These are phyloP conservation scores for Scarus forsteni DNA, from an alignment of 2,797 vertebrate genomes.

Conservation along the genomic window DNA sequence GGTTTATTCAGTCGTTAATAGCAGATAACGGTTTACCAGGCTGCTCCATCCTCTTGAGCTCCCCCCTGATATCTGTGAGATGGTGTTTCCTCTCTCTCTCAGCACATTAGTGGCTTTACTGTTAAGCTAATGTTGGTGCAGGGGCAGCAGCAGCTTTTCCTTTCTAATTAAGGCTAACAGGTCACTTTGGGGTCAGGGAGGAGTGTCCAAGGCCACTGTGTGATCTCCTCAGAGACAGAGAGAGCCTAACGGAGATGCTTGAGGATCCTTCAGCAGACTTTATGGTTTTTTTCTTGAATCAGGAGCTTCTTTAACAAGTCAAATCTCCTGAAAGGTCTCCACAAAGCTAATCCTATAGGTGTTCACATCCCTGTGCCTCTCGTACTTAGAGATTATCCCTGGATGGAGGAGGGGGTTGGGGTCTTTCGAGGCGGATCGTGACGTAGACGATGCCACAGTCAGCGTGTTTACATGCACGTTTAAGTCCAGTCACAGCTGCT, in stretches of 20 bases:
- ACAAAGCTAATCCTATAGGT: too few relatives aligned
- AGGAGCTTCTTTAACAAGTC: background rate
- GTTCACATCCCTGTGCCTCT: too few relatives aligned
- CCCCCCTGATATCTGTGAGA: conserved; percentile 31
- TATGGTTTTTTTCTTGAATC: background rate
- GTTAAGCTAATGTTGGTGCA: conserved; percentile 73
- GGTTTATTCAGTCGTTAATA: conserved; percentile 36
- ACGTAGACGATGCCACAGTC: too few relatives aligned
- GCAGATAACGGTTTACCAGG: conserved; percentile 48
- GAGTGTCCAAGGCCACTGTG: conserved; percentile 39
- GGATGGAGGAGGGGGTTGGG: too few relatives aligned
- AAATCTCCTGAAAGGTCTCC: too few relatives aligned
- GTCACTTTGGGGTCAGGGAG: conserved; percentile 35
- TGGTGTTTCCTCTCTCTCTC: conserved; percentile 37
- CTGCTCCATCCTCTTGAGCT: conserved; percentile 40
- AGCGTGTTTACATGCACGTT: too few relatives aligned
- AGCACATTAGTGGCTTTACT: conserved; percentile 75
- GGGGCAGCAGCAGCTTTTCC: conserved; percentile 35
- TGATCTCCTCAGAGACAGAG: conserved; percentile 20
- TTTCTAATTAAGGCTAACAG: conserved; percentile 53
- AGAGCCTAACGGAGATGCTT: background rate
- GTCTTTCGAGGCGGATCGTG: too few relatives aligned
- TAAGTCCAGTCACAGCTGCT: too few relatives aligned
- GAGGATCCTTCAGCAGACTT: background rate
- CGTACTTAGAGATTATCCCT: too few relatives aligned